Evolutionary conservation across 2,797 vertebrate genomes (phyloP), one percentile per base, ranked within the genome.

Genomic region (Aplochiton taeniatus): DNA sequence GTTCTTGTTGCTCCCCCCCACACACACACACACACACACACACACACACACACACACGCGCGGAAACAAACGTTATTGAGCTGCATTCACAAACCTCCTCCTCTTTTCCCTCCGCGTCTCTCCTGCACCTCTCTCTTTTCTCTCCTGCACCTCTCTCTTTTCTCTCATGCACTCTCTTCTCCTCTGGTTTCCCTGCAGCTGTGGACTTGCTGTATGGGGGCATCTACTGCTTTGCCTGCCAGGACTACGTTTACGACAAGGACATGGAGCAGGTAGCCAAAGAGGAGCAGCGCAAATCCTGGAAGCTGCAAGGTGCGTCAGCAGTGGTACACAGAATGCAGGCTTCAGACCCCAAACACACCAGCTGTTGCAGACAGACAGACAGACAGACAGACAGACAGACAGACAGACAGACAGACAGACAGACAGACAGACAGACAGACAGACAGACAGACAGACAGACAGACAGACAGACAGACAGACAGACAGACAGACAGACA

Each of bases 161-260:
- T 41, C 13, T 5, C 65, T 50, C 19, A 14, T 50, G 2, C 31
- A 20, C 45, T 50, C 4, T 53, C 11, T 45, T 17, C 19, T 18
- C 11, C 13, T 43, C 48, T 19, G 19, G 17, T 45, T 10, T 12
- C 51, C 18, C 52, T 81, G 19, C 84, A 95, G 94, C 94, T 84
- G 92, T 95, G 80, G 94, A 95, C 80, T 89, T 95, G 74, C 89
- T 94, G 80, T 95, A 95, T 73, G 94, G 94, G 68, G 94, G 94
- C 72, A 93, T 96, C 80, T 96, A 95, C 81, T 96, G 95, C 90
- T 96, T 95, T 86, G 86, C 93, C 87, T 96, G 95, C 90, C 95
- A 96, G 90, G 95, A 96, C 91, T 96, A 96, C 89, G 93, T 96
- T 84, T 96, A 96, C 63, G 95, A 96, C 89, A 96, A 93, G 91